A percentile compares a stretch with the other conserved stretches of the same genome.
phyloP scores from a whole-genome alignment of 2,888 invertebrate species.

The Tuberolachnus salignus region DNA sequence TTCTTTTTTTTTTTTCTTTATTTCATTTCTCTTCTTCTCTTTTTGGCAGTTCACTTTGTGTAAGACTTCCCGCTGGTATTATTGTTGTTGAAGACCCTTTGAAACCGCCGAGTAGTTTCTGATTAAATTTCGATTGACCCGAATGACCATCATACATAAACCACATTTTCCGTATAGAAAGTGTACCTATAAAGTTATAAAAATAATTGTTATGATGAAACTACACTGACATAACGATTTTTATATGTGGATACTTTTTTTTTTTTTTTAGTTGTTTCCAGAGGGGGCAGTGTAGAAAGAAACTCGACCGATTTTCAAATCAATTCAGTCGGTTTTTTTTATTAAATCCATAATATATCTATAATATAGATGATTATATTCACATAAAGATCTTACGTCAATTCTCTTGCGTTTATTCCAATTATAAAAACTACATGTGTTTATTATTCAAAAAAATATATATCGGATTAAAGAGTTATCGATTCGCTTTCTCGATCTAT shows the following conservation, averaged over 20 bases:
- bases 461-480: too few relatives aligned
- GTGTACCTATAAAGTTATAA: neutral
- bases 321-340: too few relatives aligned
- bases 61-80: constrained; percentile 54
- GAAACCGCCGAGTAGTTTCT: neutral
- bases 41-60: constrained; percentile 46
- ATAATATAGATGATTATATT: too few relatives aligned
- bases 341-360: too few relatives aligned
- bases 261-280: too few relatives aligned
- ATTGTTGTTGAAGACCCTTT: constrained; percentile 27
- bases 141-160: neutral
- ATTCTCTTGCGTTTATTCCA: too few relatives aligned
- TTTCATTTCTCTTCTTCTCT: constrained; percentile 32
- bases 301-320: too few relatives aligned
- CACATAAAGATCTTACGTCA: too few relatives aligned
- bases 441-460: too few relatives aligned
- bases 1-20: constrained; percentile 13
- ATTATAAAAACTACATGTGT: too few relatives aligned
- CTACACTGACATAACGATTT: neutral
- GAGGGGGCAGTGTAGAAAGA: neutral
- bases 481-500: too few relatives aligned
- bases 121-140: constrained; percentile 42
- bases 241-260: neutral
- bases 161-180: too few relatives aligned
- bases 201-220: neutral